phyloP scores from a whole-genome alignment of 2,888 invertebrate genomes.

The Mechanitis mazaeus region DNA sequence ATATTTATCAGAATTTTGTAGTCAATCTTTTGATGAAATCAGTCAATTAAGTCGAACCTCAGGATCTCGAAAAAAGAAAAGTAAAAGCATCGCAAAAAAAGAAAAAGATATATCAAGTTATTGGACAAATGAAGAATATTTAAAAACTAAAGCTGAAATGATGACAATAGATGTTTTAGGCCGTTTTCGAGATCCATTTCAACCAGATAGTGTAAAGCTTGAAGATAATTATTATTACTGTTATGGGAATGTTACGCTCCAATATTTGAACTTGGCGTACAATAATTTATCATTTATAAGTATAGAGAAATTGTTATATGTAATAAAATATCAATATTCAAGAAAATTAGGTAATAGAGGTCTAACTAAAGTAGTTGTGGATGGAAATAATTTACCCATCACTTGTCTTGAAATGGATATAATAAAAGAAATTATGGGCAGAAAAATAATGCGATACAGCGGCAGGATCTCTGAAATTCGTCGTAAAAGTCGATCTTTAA shows the following conservation, averaged over 20 bases:
- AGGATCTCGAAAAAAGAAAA: slow-evolving; percentile 26
- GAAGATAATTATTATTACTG: slow-evolving; percentile 35
- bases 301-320: slow-evolving; percentile 38
- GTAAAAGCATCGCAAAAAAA: slow-evolving; percentile 24
- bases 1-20: slow-evolving; percentile 23
- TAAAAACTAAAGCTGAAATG: slow-evolving; percentile 35
- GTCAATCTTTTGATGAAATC: slow-evolving; percentile 29
- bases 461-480: slow-evolving; percentile 12
- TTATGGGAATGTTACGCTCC: slow-evolving; percentile 45
- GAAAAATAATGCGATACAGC: slow-evolving; percentile 7
- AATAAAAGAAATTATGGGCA: slow-evolving; percentile 27
- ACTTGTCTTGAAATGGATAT: slow-evolving; percentile 38
- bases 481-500: slow-evolving; percentile 12
- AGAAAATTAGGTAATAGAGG: slow-evolving; percentile 36
- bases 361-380: slow-evolving; percentile 42
- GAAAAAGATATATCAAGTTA: slow-evolving; percentile 23
- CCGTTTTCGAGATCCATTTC: slow-evolving; percentile 42
- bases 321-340: slow-evolving; percentile 41
- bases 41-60: slow-evolving; percentile 31
- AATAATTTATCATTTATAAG: slow-evolving; percentile 44
- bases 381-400: slow-evolving; percentile 48
- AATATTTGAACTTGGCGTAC: slow-evolving; percentile 52
- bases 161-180: slow-evolving; percentile 38
- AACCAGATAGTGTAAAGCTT: slow-evolving; percentile 23
- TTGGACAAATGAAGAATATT: slow-evolving; percentile 26